Evolutionary conservation across 2,797 vertebrate species (phyloP).

Genomic region (Numenius phaeopus): DNA sequence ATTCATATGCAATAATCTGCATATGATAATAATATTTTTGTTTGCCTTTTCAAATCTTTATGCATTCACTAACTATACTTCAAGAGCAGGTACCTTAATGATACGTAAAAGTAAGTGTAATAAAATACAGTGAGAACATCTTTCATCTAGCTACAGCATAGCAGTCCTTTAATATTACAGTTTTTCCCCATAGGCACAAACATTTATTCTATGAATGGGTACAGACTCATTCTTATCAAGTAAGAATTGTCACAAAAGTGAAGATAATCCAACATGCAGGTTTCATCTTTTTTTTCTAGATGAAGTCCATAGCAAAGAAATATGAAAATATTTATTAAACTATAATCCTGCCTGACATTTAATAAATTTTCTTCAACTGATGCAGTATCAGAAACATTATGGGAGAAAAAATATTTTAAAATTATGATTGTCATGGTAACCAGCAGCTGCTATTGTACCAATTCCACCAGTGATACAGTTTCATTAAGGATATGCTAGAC

Average conservation of each 20-base stretch:
- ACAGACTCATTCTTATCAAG: not conserved
- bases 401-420: not conserved
- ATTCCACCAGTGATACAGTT: not conserved
- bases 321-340: conserved; percentile 29
- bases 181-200: not conserved
- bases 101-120: not conserved
- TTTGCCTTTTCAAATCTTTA: not conserved
- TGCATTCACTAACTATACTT: not conserved
- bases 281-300: not conserved
- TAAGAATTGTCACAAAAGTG: not conserved
- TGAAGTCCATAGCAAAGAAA: not conserved
- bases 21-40: not conserved
- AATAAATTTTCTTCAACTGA: not conserved
- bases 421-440: conserved; percentile 57
- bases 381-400: not conserved
- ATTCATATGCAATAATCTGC: not conserved
- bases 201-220: not conserved
- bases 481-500: not conserved
- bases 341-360: not conserved
- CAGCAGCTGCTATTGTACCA: not conserved
- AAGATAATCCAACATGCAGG: not conserved
- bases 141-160: not conserved
- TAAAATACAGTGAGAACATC: not conserved
- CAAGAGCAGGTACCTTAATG: not conserved
- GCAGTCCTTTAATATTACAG: not conserved